Percentiles rank a stretch among this genome's conserved stretches.
phyloP scores from a whole-genome alignment of 1,140 invertebrate genomes.

The Saxidomus purpurata region DNA sequence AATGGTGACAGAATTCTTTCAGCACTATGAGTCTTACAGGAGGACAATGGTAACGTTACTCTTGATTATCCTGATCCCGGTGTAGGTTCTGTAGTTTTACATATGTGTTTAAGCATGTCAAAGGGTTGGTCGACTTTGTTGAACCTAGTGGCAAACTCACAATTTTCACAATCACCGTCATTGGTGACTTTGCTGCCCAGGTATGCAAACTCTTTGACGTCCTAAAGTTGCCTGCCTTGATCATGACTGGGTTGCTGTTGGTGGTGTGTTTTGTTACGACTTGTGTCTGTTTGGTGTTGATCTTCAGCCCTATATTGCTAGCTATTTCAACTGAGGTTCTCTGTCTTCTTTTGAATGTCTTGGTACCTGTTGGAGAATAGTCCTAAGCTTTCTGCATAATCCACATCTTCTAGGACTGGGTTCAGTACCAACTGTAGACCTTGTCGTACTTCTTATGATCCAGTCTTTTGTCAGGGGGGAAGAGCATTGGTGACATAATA shows the following conservation, averaged over 20 bases:
- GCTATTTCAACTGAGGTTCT: background rate
- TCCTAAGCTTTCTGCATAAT: background rate
- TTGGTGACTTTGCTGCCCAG: slow-evolving; percentile 53
- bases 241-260: background rate
- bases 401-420: slow-evolving; percentile 14
- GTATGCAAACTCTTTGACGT: slow-evolving; percentile 57
- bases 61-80: slow-evolving; percentile 64
- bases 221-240: background rate
- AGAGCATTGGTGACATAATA: slow-evolving; percentile 43
- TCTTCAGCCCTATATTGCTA: background rate
- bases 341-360: slow-evolving; percentile 41
- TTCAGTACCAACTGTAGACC: background rate
- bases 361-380: slow-evolving; percentile 12
- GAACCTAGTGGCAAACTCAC: slow-evolving; percentile 47
- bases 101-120: slow-evolving; percentile 48
- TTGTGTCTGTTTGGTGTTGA: slow-evolving; percentile 36
- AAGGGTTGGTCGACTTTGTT: slow-evolving; percentile 62
- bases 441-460: background rate
- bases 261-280: slow-evolving; percentile 25
- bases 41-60: slow-evolving; percentile 64
- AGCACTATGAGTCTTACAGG: slow-evolving; percentile 62
- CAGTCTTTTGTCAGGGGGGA: background rate
- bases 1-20: slow-evolving; percentile 20
- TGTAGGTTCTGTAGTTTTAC: slow-evolving; percentile 50
- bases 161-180: slow-evolving; percentile 45